Evolutionary conservation across 2,113 vertebrate genomes (phyloP), one percentile per base, ranked within the genome.

Genomic region (Sphaerodactylus townsendi): DNA sequence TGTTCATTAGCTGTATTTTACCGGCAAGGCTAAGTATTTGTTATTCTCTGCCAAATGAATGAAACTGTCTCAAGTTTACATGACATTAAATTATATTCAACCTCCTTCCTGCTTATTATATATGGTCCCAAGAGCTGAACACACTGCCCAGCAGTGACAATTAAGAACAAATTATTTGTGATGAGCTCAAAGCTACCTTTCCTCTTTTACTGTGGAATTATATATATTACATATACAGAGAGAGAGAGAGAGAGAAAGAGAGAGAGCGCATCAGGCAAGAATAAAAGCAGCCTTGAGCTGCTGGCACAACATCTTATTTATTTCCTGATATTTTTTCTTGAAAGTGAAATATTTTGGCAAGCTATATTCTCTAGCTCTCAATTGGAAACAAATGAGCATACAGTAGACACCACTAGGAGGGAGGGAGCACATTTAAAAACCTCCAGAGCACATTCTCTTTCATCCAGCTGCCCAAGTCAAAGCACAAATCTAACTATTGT

Each of bases 241-340:
- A 62, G 23, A 62, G 23, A 62, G 48, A 50, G 9, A 7, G 48
- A 44, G 4, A 44, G 4, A 46, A 59, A n/a, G n/a, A n/a, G n/a
- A n/a, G n/a, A n/a, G n/a, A n/a, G n/a, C n/a, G 41, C 15, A 48
- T 48, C 72, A 78, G n/a, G 41, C 14, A 73, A 73, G 56, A 73
- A 72, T 73, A 79, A 48, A 48, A 62, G 37, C 25, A 37, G n/a
- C 7, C 39, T 41, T 56, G 25, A 71, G 53, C 39, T 39, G 30
- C 39, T 84, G n/a, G 83, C 23, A 70, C 77, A 79, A 64, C 10
- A 85, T 44, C 41, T 30, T 37, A 30, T 62, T 79, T 85, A 74
- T 46, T 74, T 83, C 53, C 71, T 83, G 81, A 62, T 2, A 3
- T 17, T 21, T 56, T 44, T 64, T 44, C 50, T 70, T 84, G 21